phyloP scores from a whole-genome alignment of 92 coral and sea anemone species.

The Anthopleura xanthogrammica region DNA sequence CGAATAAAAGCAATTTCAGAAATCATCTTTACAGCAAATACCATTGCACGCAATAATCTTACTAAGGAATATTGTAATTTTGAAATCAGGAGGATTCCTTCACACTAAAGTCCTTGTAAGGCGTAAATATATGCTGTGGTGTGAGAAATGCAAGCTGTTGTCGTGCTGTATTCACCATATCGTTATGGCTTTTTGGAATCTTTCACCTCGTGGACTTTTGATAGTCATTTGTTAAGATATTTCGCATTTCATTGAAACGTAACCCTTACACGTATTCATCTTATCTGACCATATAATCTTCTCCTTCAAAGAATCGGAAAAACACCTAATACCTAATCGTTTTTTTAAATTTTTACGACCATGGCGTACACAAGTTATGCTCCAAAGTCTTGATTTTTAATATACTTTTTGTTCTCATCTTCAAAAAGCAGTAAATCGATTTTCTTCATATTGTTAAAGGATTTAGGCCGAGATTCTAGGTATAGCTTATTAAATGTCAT shows the following conservation, averaged over 20 bases:
- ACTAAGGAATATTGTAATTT: not conserved
- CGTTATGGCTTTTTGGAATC: constrained; percentile 5
- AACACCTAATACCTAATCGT: constrained; percentile 11
- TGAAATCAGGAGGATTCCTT: not conserved
- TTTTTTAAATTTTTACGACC: not conserved
- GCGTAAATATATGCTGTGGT: not conserved
- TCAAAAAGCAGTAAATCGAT: too few species aligned
- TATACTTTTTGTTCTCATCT: too few species aligned
- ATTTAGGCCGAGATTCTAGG: too few species aligned
- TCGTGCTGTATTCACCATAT: not conserved
- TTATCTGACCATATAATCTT: constrained; percentile 33
- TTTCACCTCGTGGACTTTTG: not conserved
- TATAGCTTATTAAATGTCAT: constrained; percentile 2
- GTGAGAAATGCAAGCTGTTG: constrained; percentile 25
- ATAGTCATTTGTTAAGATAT: constrained; percentile 7
- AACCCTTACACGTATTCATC: not conserved
- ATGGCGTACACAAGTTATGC: not conserved
- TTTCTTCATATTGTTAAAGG: too few species aligned
- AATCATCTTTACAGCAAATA: not conserved
- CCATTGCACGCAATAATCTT: not conserved
- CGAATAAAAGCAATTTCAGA: not conserved
- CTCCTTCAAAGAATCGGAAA: not conserved
- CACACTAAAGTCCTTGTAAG: not conserved
- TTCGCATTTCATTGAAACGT: constrained; percentile 13
- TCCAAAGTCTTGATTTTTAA: not conserved